Conservation (phyloP, 1,140 invertebrate species). For the Aplysia californica region DNA sequence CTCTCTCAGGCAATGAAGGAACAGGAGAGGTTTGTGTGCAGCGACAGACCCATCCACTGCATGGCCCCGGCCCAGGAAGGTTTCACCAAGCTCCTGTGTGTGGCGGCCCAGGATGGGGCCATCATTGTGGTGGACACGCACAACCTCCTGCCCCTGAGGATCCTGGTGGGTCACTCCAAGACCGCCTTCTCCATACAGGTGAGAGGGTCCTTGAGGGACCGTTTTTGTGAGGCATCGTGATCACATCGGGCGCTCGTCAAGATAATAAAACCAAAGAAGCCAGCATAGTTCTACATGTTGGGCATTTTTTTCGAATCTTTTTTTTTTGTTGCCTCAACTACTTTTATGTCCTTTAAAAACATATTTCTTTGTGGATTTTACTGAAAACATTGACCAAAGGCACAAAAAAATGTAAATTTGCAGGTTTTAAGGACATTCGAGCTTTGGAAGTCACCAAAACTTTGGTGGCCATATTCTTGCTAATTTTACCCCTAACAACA, state of each 20-base stretch:
- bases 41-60: constrained; percentile 42
- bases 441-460: no score
- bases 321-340: background rate
- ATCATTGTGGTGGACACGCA: constrained; percentile 43
- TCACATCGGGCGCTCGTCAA: background rate
- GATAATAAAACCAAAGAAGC: background rate
- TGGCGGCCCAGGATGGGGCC: constrained; percentile 40
- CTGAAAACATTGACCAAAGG: background rate
- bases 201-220: background rate
- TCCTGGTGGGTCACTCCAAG: constrained; percentile 43
- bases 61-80: constrained; percentile 47
- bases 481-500: no score
- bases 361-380: background rate
- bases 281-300: background rate
- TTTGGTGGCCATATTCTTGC: no score
- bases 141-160: constrained; percentile 43
- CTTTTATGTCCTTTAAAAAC: background rate
- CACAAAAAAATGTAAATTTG: no score
- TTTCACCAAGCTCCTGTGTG: constrained; percentile 37
- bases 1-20: constrained; percentile 40
- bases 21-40: constrained; percentile 38
- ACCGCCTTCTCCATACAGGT: constrained; percentile 44
- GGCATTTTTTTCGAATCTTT: background rate
- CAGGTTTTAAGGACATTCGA: no score
- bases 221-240: background rate